Percentiles rank a stretch among this genome's conserved stretches.
Conservation (phyloP, 2,797 vertebrate species). For the Nannoperca obscura region DNA sequence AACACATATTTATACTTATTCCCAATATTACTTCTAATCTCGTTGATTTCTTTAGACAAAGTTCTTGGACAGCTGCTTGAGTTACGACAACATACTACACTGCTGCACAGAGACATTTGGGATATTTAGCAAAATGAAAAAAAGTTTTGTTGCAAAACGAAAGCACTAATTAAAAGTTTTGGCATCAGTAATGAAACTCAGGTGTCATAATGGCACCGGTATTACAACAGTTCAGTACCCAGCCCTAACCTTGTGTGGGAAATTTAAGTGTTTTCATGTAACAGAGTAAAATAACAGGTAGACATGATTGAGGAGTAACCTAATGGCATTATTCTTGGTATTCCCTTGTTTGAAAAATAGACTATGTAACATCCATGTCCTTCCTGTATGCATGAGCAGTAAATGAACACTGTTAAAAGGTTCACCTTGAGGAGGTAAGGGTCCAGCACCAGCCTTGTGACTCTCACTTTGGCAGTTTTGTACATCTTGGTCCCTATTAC, state of each 20-base stretch:
- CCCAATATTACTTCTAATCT: neutral
- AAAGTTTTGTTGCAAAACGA: neutral
- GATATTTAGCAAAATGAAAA: neutral
- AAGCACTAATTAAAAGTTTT: neutral
- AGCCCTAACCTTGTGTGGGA: neutral
- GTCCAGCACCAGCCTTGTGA: slow-evolving; percentile 94
- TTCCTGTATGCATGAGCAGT: neutral
- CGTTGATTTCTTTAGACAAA: neutral
- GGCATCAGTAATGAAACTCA: neutral
- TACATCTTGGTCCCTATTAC: slow-evolving; percentile 97
- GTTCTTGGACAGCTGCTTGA: neutral
- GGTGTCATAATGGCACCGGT: neutral
- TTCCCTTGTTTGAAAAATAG: neutral
- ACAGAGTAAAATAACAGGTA: neutral
- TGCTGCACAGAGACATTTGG: too few relatives aligned
- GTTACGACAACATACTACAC: neutral
- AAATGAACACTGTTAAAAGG: neutral
- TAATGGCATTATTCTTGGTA: too few relatives aligned
- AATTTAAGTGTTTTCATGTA: too few relatives aligned
- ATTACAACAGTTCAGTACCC: neutral
- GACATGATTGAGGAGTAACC: too few relatives aligned
- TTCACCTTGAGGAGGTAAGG: slow-evolving; percentile 92
- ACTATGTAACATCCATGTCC: too few relatives aligned
- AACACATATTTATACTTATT: neutral
- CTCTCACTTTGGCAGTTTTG: slow-evolving; percentile 96